Evolutionary conservation across 2,888 invertebrate genomes (phyloP).

Genomic region (Nemotelus nigrinus): DNA sequence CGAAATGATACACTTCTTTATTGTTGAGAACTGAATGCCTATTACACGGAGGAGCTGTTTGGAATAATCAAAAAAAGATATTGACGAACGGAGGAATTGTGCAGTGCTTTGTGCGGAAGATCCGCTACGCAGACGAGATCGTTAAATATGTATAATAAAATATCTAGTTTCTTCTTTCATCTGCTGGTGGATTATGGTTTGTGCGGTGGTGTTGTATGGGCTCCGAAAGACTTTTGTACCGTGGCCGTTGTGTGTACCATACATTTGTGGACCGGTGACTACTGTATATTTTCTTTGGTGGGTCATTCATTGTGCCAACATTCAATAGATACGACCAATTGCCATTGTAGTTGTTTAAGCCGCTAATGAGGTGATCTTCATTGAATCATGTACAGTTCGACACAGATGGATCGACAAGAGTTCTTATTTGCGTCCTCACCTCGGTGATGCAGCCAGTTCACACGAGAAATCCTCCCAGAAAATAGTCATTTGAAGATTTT

Average conservation of each 20-base stretch:
- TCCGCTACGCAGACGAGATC: constrained; percentile 38
- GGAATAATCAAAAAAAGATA: constrained; percentile 35
- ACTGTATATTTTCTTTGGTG: constrained; percentile 23
- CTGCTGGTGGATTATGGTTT: constrained; percentile 32
- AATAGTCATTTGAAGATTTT: constrained; percentile 22
- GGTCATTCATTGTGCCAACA: constrained; percentile 14
- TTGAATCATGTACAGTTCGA: constrained; percentile 29
- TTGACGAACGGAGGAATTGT: constrained; percentile 5
- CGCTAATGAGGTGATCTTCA: constrained; percentile 41
- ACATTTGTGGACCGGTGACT: constrained; percentile 14
- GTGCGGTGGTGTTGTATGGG: constrained; percentile 2
- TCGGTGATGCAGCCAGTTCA: neutral
- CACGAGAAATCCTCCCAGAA: constrained; percentile 41
- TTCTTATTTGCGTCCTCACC: neutral
- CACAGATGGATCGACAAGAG: neutral
- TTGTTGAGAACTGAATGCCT: constrained; percentile 33
- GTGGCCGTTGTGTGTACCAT: neutral
- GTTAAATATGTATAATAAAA: constrained; percentile 38
- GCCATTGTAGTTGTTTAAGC: constrained; percentile 31
- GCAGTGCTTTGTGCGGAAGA: constrained; percentile 7
- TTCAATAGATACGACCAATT: constrained; percentile 38
- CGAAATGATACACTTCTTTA: constrained; percentile 36
- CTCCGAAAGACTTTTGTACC: constrained; percentile 11
- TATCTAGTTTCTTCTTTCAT: constrained; percentile 24
- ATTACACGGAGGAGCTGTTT: constrained; percentile 37